Evolutionary conservation across 2,113 vertebrate genomes (phyloP).

Genomic region (Nyctibius bracteatus): DNA sequence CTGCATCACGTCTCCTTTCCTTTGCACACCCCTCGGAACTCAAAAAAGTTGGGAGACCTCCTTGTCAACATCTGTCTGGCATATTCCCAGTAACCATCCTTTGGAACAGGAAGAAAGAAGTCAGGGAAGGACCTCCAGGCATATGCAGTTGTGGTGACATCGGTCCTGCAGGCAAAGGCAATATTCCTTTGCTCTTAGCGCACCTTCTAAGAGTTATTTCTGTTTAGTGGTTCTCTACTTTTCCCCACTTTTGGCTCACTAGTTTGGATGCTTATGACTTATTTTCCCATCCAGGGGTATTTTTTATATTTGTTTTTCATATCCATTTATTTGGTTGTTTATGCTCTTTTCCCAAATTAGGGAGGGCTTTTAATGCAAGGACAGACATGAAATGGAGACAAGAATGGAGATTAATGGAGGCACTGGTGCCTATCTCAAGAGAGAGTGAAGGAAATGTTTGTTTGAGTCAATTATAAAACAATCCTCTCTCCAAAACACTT

Average conservation of each 20-base stretch:
- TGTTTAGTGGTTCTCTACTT: not conserved
- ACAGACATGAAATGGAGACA: not conserved
- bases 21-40: not conserved
- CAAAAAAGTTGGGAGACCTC: not conserved
- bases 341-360: not conserved
- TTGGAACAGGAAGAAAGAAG: not conserved
- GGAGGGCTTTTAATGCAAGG: not conserved
- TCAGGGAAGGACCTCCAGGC: not conserved
- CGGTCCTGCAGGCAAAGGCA: not conserved
- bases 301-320: not conserved
- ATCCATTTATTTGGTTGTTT: not conserved
- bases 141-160: not conserved
- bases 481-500: not conserved
- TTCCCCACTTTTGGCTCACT: not conserved
- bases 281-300: not conserved
- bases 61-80: not conserved
- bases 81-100: not conserved
- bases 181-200: not conserved
- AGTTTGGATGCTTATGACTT: not conserved
- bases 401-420: not conserved
- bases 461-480: not conserved
- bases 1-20: not conserved
- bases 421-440: not conserved
- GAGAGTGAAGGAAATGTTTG: not conserved
- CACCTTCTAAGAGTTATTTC: not conserved